These are phyloP conservation scores for Lissocephala sabroskyi DNA, from an alignment of 2,888 invertebrate species.

Conservation along the genomic window DNA sequence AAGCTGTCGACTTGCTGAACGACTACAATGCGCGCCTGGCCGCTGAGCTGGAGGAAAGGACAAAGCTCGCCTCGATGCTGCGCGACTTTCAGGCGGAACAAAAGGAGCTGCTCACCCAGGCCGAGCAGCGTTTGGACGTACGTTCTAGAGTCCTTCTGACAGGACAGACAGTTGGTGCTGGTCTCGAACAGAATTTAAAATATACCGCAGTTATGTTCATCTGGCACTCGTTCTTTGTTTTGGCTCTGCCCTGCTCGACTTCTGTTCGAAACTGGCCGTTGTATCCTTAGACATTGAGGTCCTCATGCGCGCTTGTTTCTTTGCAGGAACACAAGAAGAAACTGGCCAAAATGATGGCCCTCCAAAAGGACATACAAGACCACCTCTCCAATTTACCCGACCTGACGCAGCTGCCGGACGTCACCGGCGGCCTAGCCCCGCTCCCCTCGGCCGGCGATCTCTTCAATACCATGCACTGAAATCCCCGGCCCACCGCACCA, in stretches of 20 bases:
- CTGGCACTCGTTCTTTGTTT: too few species aligned
- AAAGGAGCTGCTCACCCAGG: slow-evolving; percentile 87
- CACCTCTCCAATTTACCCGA: slow-evolving; percentile 96
- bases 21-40: slow-evolving; percentile 91
- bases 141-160: too few species aligned
- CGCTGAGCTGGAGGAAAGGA: slow-evolving; percentile 91
- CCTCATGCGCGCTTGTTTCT: too few species aligned
- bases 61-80: slow-evolving; percentile 88
- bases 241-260: too few species aligned
- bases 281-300: too few species aligned
- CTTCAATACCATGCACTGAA: slow-evolving; percentile 79
- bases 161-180: too few species aligned
- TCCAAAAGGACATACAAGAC: slow-evolving; percentile 90
- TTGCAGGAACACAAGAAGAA: slow-evolving; percentile 93
- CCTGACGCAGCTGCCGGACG: slow-evolving; percentile 91
- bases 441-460: slow-evolving; percentile 96
- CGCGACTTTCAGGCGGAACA: slow-evolving; percentile 91
- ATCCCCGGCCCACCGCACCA: too few species aligned
- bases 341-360: slow-evolving; percentile 87
- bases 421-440: slow-evolving; percentile 93
- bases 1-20: slow-evolving; percentile 87
- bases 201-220: too few species aligned
- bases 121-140: slow-evolving; percentile 91
- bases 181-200: too few species aligned
- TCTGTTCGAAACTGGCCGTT: too few species aligned